Conservation (phyloP, 2,797 vertebrate genomes). For the Acrossocheilus wenchowensis region DNA sequence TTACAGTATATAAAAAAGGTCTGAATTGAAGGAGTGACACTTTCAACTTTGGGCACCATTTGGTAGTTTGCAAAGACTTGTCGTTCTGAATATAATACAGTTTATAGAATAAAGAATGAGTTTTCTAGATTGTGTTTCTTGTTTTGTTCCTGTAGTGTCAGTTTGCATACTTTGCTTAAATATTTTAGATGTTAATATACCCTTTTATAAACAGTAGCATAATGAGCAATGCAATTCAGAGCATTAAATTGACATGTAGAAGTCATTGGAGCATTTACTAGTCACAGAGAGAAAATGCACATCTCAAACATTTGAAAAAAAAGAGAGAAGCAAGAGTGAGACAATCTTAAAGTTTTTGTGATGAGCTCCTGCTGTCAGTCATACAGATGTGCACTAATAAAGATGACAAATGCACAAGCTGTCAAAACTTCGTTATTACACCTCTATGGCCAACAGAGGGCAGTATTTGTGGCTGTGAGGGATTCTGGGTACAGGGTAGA, state of each 20-base stretch:
- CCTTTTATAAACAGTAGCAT: slow-evolving; percentile 8
- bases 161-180: background rate
- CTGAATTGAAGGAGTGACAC: background rate
- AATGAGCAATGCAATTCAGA: slow-evolving; percentile 19
- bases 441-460: slow-evolving; percentile 43
- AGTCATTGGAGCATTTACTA: background rate
- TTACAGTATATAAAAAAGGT: slow-evolving; percentile 14
- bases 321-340: background rate
- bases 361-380: slow-evolving; percentile 29
- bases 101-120: slow-evolving; percentile 31
- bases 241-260: background rate
- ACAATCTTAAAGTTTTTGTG: slow-evolving; percentile 20
- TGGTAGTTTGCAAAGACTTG: slow-evolving; percentile 18
- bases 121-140: slow-evolving; percentile 14
- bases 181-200: slow-evolving; percentile 11
- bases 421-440: background rate
- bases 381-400: slow-evolving; percentile 24
- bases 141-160: background rate
- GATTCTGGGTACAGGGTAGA: background rate
- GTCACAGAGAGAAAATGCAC: background rate
- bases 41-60: background rate
- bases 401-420: background rate
- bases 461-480: slow-evolving; percentile 20
- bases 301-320: background rate
- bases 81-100: slow-evolving; percentile 10